Percentiles rank a stretch among this genome's conserved stretches.
Conservation (phyloP, 1,140 invertebrate species). For the Eupristina koningsbergeri region DNA sequence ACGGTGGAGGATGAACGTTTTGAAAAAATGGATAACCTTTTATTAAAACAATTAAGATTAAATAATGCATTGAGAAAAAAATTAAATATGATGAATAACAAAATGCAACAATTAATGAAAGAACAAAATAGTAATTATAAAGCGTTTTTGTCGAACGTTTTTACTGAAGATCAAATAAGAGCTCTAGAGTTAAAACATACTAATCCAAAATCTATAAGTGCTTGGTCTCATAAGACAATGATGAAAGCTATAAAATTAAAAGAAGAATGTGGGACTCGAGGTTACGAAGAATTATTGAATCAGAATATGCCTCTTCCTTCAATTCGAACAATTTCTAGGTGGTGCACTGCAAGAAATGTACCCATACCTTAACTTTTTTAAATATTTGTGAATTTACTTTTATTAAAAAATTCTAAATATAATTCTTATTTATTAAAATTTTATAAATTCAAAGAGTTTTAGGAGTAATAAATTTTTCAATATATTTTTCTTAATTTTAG, state of each 20-base stretch:
- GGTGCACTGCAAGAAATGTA: conserved; percentile 37
- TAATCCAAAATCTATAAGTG: conserved; percentile 35
- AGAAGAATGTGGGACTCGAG: conserved; percentile 40
- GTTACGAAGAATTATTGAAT: conserved; percentile 44
- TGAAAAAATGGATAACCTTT: conserved; percentile 44
- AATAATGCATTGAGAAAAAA: conserved; percentile 47
- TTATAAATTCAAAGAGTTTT: too few species aligned
- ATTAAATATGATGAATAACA: conserved; percentile 20
- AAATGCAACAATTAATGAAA: conserved; percentile 32
- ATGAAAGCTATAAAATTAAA: conserved; percentile 45
- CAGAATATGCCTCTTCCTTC: conserved; percentile 43
- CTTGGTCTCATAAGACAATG: conserved; percentile 47
- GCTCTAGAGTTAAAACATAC: conserved; percentile 32
- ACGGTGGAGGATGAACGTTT: conserved; percentile 39
- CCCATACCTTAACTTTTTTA: conserved; percentile 30
- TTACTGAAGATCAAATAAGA: conserved; percentile 45
- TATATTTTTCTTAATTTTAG: not conserved
- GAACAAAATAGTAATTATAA: conserved; percentile 23
- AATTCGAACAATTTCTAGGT: conserved; percentile 41
- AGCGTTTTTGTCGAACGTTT: conserved; percentile 23
- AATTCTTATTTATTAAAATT: too few species aligned
- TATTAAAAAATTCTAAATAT: too few species aligned
- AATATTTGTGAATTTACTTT: too few species aligned
- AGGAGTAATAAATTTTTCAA: conserved; percentile 7
- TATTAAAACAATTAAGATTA: conserved; percentile 40